Base-by-base conservation (phyloP, 2,888 invertebrate genomes). In the Hypolimnas misippus region DNA sequence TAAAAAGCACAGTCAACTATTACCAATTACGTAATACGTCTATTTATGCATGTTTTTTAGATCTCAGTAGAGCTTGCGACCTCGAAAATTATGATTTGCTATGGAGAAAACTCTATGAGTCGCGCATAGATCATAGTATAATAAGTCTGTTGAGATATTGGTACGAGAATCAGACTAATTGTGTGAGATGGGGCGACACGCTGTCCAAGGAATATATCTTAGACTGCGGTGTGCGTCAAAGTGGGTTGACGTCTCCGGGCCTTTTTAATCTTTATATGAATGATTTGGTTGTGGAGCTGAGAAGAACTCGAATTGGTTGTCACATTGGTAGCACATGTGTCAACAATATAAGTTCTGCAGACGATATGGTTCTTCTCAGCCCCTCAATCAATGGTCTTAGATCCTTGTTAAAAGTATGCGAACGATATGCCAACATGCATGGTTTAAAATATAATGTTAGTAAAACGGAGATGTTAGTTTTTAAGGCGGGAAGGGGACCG, bases 151-250 rank as follows among this genome's bases (percentile, higher is more conserved):
- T 71, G 12, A 61, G 49, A 16, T 68, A 57, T 31, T 73, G 71
- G 73, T 72, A 71, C 40, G 16, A 14, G 6, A 52, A 65, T 5
- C 71, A 73, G 29, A 16, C 10, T 1, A 72, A 73, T 50, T 0
- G 5, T 2, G 68, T 71, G 1, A 59, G 58, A 31, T 73, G 70
- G 70, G 68, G 50, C 0, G 61, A 42, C 0, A 19, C 35, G 7
- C 38, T 52, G 21, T 64, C 60, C 16, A 60, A 67, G 0, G 40
- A 21, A 19, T 67, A 64, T 29, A 54, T 44, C 17, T 17, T 67
- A 14, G 52, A 53, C 14, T 70, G 67, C 57, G 63, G 70, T 31
- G 66, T 70, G 50, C 64, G 70, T 16, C 70, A 69, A 54, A 63
- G 57, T 19, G 59, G 53, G 21, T 12, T 69, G 55, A 21, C 61